A percentile compares a stretch with the other conserved stretches of the same genome.
phyloP scores from a whole-genome alignment of 2,113 vertebrate genomes.

The Archocentrus centrarchus region DNA sequence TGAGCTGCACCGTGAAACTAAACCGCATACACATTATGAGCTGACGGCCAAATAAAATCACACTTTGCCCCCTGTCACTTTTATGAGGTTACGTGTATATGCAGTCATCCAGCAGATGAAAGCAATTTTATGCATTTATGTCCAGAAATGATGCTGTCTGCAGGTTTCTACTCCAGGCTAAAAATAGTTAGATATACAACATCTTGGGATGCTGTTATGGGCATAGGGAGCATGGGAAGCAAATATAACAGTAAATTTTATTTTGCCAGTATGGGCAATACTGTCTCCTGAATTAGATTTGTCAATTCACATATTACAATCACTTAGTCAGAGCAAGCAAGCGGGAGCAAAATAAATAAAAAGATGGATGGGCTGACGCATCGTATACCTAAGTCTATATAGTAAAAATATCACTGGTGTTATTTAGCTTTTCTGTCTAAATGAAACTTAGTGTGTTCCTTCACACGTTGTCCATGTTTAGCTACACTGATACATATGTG shows the following conservation, averaged over 20 bases:
- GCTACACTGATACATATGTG: neutral
- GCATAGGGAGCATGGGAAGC: neutral
- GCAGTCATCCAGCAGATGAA: constrained; percentile 57
- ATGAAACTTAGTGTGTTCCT: neutral
- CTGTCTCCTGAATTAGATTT: constrained; percentile 51
- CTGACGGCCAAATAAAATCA: constrained; percentile 57
- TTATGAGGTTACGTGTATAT: constrained; percentile 51
- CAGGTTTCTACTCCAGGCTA: constrained; percentile 49
- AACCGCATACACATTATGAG: constrained; percentile 57
- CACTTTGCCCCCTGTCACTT: constrained; percentile 59
- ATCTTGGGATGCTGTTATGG: neutral
- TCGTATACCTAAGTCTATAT: neutral
- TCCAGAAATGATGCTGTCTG: constrained; percentile 51
- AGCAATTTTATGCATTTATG: constrained; percentile 54
- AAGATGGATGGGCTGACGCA: constrained; percentile 52
- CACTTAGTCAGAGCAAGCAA: constrained; percentile 54
- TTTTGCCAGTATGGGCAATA: neutral
- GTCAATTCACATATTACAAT: constrained; percentile 60
- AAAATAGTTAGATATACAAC: constrained; percentile 59
- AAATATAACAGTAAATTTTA: constrained; percentile 51
- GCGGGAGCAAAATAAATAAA: constrained; percentile 25
- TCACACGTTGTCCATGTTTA: neutral
- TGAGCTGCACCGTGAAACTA: constrained; percentile 31
- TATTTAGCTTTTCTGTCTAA: neutral
- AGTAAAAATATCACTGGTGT: neutral